phyloP scores from a whole-genome alignment of 2,888 invertebrate genomes.

The Julus scanicus region DNA sequence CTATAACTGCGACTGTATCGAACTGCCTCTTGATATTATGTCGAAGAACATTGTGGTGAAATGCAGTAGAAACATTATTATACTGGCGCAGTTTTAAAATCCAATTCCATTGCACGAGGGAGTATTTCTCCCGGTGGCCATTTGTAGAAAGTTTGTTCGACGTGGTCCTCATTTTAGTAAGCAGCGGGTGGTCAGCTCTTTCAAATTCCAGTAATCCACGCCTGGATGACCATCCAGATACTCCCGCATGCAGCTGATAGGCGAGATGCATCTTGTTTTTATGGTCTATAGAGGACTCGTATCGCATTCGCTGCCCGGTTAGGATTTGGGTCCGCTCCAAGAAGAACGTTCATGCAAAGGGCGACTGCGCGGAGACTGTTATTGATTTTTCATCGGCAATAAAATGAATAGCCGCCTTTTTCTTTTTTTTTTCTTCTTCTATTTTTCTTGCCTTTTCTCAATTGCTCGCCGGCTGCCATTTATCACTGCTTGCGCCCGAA shows the following conservation, averaged over 20 bases:
- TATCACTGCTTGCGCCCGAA: constrained; percentile 21
- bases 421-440: not conserved
- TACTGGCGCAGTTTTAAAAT: too few relatives aligned
- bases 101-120: too few relatives aligned
- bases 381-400: constrained; percentile 33
- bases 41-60: too few relatives aligned
- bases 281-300: not conserved
- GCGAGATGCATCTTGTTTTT: constrained; percentile 1
- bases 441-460: not conserved
- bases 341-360: not conserved
- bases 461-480: constrained; percentile 5
- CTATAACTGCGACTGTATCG: too few relatives aligned
- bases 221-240: constrained; percentile 2
- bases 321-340: not conserved
- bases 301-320: not conserved
- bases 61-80: too few relatives aligned
- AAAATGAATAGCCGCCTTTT: constrained; percentile 18
- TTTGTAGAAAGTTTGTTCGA: too few relatives aligned
- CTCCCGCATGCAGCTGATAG: not conserved
- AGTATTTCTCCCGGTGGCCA: too few relatives aligned
- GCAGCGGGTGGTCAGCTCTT: constrained; percentile 30
- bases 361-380: not conserved
- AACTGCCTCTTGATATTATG: too few relatives aligned
- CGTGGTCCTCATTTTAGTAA: not conserved
- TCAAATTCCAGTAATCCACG: constrained; percentile 26